These are phyloP conservation scores for Heliangelus exortis DNA, from an alignment of 2,797 vertebrate genomes.

Conservation along the genomic window DNA sequence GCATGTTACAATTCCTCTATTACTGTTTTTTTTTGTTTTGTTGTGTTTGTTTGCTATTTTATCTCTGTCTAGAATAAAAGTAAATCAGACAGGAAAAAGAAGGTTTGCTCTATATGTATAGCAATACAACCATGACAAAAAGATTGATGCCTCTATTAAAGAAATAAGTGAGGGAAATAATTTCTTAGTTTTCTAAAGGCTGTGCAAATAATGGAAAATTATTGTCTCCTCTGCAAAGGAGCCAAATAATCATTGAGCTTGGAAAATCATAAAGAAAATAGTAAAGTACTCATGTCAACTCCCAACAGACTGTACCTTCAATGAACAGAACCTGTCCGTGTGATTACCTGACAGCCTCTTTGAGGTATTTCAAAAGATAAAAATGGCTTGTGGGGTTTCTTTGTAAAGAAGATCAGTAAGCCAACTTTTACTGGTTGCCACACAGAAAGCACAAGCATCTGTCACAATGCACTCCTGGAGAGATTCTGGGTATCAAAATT, in stretches of 20 bases:
- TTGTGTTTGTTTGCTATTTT: background rate
- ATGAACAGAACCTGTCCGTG: background rate
- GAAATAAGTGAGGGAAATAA: slow-evolving; percentile 36
- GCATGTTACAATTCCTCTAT: background rate
- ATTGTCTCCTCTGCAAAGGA: background rate
- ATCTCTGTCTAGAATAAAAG: background rate
- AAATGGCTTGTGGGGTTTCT: background rate
- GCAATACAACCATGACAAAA: slow-evolving; percentile 9
- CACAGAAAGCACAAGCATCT: background rate
- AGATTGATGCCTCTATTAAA: slow-evolving; percentile 52
- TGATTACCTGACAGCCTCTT: background rate
- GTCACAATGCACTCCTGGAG: background rate
- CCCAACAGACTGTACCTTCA: background rate
- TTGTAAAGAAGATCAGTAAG: background rate
- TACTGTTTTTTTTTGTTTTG: background rate
- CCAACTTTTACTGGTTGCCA: background rate
- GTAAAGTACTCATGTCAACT: background rate
- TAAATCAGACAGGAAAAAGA: background rate
- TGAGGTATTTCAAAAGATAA: background rate
- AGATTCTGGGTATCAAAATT: background rate
- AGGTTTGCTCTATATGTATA: background rate
- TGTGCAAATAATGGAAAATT: background rate
- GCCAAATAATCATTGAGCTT: background rate
- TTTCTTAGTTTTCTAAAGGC: slow-evolving; percentile 1
- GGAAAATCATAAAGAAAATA: background rate